A percentile compares a stretch with the other conserved stretches of the same genome.
Conservation (phyloP, 2,888 invertebrate species). For the Epsilonema sp. region DNA sequence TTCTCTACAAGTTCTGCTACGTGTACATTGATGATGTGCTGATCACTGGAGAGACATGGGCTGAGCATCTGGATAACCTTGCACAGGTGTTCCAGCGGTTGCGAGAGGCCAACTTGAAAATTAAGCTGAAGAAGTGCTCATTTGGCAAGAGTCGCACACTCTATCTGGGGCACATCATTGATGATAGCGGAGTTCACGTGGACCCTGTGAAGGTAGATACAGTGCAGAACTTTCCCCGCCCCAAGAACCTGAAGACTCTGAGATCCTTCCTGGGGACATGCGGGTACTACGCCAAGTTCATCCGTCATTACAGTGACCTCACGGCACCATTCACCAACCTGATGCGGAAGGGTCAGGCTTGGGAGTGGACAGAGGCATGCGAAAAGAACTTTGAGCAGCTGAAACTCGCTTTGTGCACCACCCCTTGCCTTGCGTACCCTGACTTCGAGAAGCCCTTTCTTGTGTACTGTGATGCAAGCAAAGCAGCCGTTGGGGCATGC, state of each 20-base stretch:
- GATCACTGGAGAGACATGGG: not conserved
- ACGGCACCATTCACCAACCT: not conserved
- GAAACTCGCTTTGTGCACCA: conserved; percentile 7
- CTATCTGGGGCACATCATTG: not conserved
- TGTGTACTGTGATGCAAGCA: not conserved
- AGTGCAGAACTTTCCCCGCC: not conserved
- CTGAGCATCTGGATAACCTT: not conserved
- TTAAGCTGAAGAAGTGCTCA: not conserved
- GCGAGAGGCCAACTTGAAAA: not conserved
- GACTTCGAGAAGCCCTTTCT: conserved; percentile 8
- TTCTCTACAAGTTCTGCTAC: not conserved
- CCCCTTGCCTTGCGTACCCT: conserved; percentile 12
- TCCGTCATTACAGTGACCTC: not conserved
- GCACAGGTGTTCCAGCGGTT: not conserved
- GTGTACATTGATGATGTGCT: conserved; percentile 1
- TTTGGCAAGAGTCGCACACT: not conserved
- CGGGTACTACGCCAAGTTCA: not conserved
- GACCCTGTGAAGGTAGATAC: not conserved
- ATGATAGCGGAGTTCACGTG: not conserved
- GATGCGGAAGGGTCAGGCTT: not conserved
- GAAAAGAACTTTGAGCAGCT: conserved; percentile 11
- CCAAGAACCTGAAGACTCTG: not conserved
- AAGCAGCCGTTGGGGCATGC: not conserved
- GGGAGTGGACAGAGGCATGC: not conserved
- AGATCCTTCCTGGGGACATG: not conserved